Evolutionary conservation across 2,888 invertebrate species (phyloP).

Genomic region (Diploptera punctata): DNA sequence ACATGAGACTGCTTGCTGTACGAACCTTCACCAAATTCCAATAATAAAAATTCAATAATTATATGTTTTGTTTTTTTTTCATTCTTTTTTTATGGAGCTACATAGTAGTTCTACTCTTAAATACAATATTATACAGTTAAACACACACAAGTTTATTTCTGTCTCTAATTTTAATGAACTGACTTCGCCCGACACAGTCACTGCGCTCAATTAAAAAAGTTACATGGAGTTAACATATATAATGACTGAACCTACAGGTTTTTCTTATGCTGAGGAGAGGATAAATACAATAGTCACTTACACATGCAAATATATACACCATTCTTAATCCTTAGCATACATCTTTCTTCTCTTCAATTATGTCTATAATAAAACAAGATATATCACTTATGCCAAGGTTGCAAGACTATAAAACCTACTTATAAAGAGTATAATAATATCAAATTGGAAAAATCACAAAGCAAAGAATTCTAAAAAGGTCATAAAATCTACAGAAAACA

Average conservation of each 20-base stretch:
- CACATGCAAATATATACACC: too few relatives aligned
- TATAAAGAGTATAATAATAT: too few relatives aligned
- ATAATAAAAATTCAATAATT: constrained; percentile 13
- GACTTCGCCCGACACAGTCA: constrained; percentile 22
- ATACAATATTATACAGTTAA: constrained; percentile 57
- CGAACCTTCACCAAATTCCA: constrained; percentile 23
- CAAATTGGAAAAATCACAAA: too few relatives aligned
- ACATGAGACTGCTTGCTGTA: constrained; percentile 4
- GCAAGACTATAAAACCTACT: background rate
- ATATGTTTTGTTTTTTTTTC: too few relatives aligned
- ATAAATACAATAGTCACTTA: background rate
- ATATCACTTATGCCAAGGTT: background rate
- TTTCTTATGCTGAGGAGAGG: constrained; percentile 5
- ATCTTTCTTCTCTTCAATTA: too few relatives aligned
- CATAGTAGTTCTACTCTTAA: constrained; percentile 48
- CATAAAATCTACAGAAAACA: too few relatives aligned
- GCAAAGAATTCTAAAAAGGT: too few relatives aligned
- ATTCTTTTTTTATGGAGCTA: constrained; percentile 42
- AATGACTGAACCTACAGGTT: constrained; percentile 27
- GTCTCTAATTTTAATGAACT: constrained; percentile 29
- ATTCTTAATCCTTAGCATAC: too few relatives aligned
- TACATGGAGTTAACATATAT: constrained; percentile 31
- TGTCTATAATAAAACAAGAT: constrained; percentile 8
- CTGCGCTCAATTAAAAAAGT: constrained; percentile 17
- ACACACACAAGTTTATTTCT: constrained; percentile 49